Evolutionary conservation across 2,888 invertebrate species (phyloP).

Genomic region (Branchipolynoe longqiensis): DNA sequence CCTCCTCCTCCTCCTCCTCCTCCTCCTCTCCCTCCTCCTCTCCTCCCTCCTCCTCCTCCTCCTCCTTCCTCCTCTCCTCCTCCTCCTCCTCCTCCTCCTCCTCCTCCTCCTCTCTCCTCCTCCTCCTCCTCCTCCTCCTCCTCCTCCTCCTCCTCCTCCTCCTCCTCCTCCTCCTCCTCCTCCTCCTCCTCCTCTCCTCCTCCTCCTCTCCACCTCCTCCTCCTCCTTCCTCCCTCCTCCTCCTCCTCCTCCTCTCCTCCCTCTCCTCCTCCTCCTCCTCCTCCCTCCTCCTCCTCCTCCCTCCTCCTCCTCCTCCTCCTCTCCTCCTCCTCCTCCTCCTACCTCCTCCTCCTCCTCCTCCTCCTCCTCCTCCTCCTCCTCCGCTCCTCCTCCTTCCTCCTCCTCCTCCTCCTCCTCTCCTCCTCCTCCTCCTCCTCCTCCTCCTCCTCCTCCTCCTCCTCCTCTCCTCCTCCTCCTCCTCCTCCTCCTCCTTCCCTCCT

Average conservation of each 20-base stretch:
- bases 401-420: too few relatives aligned
- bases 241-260: too few relatives aligned
- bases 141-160: constrained; percentile 48
- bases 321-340: too few relatives aligned
- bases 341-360: too few relatives aligned
- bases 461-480: too few relatives aligned
- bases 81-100: constrained; percentile 45
- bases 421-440: too few relatives aligned
- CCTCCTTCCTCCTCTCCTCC: constrained; percentile 37
- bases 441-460: too few relatives aligned
- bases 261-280: too few relatives aligned
- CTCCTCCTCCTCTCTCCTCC: constrained; percentile 47
- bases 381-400: too few relatives aligned
- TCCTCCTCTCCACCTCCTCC: neutral
- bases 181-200: constrained; percentile 2
- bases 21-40: neutral
- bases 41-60: constrained; percentile 1
- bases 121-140: constrained; percentile 45
- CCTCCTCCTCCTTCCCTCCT: too few relatives aligned
- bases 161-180: constrained; percentile 38
- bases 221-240: too few relatives aligned
- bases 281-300: neutral
- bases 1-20: neutral
- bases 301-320: neutral
- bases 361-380: too few relatives aligned